Base-by-base conservation (phyloP, 2,888 invertebrate species). In the Beris chalybata region DNA sequence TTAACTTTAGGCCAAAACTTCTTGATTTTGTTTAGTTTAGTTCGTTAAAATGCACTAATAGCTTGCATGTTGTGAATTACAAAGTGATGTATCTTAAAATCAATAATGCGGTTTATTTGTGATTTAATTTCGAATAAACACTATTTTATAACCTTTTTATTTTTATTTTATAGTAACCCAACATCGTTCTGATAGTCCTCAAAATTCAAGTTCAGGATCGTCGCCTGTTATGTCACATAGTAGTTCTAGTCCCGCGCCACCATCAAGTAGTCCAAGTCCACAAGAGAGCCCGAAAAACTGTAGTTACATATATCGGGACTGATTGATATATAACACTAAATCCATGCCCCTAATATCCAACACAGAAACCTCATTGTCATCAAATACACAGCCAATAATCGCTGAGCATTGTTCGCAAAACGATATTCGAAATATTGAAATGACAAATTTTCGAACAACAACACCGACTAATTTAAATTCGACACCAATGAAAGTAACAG, bases 221-320 rank as follows among this genome's bases (percentile, higher is more conserved):
- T 81, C 81, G 72, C 81, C 81, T 70, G 81, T 79, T 73, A 79
- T 81, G 78, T 81, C 81, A 71, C 79, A 81, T 73, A 81, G 81
- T 76, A 81, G 81, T 76, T 81, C 81, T 76, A 81, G 81, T 76
- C 81, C 81, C 75, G 81, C 81, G 72, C 81, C 81, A 72, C 81
- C 81, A 73, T 81, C 81, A 70, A 81, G 81, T 75, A 81, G 81
- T 73, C 81, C 81, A 73, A 81, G 81, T 77, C 81, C 81, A 75
- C 81, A 81, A 76, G 81, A 81, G 75, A 81, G 81, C 77, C 81
- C 81, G 71, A 81, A 81, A 77, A 81, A 81, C 74, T 81, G 81
- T 76, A 81, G 81, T 72, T 81, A 81, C 72, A 81, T 81, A 75
- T 81, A 81, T 75, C 79, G 81, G 77, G 81, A 81, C 79, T 81